Conservation (phyloP, 2,113 vertebrate genomes). For the Pelobates fuscus region DNA sequence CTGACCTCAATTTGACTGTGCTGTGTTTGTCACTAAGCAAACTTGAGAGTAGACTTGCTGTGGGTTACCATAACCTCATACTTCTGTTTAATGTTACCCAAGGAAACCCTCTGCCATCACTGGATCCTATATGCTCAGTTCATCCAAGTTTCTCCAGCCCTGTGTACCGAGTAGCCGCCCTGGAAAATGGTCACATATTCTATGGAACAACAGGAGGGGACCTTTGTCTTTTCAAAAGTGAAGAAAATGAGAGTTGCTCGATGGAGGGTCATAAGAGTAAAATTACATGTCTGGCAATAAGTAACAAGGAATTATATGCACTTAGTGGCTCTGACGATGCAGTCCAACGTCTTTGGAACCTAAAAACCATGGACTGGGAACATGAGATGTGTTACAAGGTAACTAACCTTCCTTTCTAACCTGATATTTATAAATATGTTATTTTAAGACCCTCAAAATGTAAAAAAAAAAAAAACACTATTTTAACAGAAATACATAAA, state of each 20-base stretch:
- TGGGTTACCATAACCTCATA: slow-evolving; percentile 61
- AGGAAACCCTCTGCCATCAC: slow-evolving; percentile 64
- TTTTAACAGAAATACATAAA: no score
- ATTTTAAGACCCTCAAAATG: no score
- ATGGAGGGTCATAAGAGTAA: slow-evolving; percentile 70
- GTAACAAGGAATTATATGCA: slow-evolving; percentile 66
- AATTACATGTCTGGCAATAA: slow-evolving; percentile 69
- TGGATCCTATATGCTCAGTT: slow-evolving; percentile 60
- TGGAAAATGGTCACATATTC: slow-evolving; percentile 62
- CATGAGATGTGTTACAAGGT: slow-evolving; percentile 79
- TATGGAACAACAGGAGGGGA: slow-evolving; percentile 61
- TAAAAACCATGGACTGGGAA: slow-evolving; percentile 64
- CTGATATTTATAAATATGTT: no score
- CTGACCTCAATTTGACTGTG: slow-evolving; percentile 63
- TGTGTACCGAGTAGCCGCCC: slow-evolving; percentile 65
- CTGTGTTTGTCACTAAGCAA: slow-evolving; percentile 59
- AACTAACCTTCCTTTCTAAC: not conserved
- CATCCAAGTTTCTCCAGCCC: slow-evolving; percentile 62
- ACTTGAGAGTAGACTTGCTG: slow-evolving; percentile 66
- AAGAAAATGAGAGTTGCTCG: slow-evolving; percentile 13
- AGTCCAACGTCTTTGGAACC: slow-evolving; percentile 75
- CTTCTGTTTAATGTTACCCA: slow-evolving; percentile 67
- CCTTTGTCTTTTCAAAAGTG: slow-evolving; percentile 63
- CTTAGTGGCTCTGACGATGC: slow-evolving; percentile 72
- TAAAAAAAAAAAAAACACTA: no score